Conservation (phyloP, 2,888 invertebrate genomes). For the Caenorhabditis japonica region DNA sequence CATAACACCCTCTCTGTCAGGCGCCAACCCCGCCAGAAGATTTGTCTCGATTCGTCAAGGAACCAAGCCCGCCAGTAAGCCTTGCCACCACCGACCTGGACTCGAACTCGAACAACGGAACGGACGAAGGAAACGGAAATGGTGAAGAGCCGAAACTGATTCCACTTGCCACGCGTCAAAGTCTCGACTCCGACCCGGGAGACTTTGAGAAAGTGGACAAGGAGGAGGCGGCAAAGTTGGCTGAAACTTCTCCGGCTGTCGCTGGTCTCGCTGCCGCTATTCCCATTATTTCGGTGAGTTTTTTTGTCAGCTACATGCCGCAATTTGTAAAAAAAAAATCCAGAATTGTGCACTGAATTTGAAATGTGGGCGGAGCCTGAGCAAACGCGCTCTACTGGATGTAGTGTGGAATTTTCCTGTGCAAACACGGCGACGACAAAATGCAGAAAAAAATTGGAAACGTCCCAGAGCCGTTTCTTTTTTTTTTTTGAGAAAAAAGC, state of each 20-base stretch:
- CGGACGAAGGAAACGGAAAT: slow-evolving; percentile 18
- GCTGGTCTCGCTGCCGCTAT: slow-evolving; percentile 52
- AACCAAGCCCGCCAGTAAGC: slow-evolving; percentile 50
- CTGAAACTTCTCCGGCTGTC: slow-evolving; percentile 46
- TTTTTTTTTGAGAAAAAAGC: too few species aligned
- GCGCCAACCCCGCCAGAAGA: slow-evolving; percentile 45
- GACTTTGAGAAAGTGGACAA: slow-evolving; percentile 53
- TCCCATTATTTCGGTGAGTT: slow-evolving; percentile 44
- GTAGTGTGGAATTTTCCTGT: too few species aligned
- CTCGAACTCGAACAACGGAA: slow-evolving; percentile 41
- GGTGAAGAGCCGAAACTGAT: slow-evolving; percentile 40
- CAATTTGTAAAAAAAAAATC: too few species aligned
- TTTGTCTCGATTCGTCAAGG: slow-evolving; percentile 41
- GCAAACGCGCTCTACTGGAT: too few species aligned
- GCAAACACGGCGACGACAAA: too few species aligned
- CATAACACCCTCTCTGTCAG: slow-evolving; percentile 1
- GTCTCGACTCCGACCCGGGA: slow-evolving; percentile 54
- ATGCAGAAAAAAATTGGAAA: too few species aligned
- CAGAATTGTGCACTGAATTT: too few species aligned
- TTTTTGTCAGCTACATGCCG: background rate
- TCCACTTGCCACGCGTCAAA: slow-evolving; percentile 42
- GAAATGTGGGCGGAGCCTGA: too few species aligned
- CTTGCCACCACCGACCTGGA: slow-evolving; percentile 43
- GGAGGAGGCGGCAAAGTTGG: slow-evolving; percentile 39
- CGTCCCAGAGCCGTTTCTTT: too few species aligned